Percentiles rank a stretch among this genome's conserved stretches.
These are phyloP conservation scores for Hydroisotoma schaefferi DNA, from an alignment of 2,888 invertebrate species.

Conservation along the genomic window DNA sequence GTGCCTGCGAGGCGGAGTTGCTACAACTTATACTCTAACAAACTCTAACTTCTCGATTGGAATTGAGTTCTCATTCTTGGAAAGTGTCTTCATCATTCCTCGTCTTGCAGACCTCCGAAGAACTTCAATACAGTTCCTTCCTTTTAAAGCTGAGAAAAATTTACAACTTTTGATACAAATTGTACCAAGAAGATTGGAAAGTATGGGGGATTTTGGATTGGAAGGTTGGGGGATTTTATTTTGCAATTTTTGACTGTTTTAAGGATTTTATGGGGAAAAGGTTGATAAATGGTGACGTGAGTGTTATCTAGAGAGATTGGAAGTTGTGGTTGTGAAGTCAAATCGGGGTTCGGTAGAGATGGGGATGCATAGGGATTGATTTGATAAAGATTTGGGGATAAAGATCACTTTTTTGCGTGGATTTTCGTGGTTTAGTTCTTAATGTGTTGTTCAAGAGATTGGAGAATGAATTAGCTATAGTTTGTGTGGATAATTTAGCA, in stretches of 20 bases:
- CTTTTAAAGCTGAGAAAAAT: too few relatives aligned
- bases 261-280: too few relatives aligned
- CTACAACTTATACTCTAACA: conserved; percentile 34
- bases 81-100: conserved; percentile 48
- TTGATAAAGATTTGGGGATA: background rate
- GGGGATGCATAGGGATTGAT: background rate
- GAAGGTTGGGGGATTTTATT: too few relatives aligned
- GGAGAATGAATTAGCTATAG: too few relatives aligned
- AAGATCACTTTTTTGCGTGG: background rate
- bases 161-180: too few relatives aligned
- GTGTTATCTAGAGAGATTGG: background rate
- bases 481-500: too few relatives aligned
- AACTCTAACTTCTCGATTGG: conserved; percentile 46
- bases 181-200: too few relatives aligned
- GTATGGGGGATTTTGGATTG: too few relatives aligned
- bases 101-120: conserved; percentile 36
- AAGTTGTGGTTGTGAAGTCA: background rate
- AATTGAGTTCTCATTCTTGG: conserved; percentile 49
- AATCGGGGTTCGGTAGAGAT: background rate
- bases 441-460: too few relatives aligned
- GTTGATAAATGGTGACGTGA: too few relatives aligned
- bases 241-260: too few relatives aligned
- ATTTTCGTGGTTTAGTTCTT: too few relatives aligned
- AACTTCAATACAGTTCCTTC: conserved; percentile 7
- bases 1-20: conserved; percentile 49